Evolutionary conservation across 2,888 invertebrate genomes (phyloP).

Genomic region (Cephus pygmeus): DNA sequence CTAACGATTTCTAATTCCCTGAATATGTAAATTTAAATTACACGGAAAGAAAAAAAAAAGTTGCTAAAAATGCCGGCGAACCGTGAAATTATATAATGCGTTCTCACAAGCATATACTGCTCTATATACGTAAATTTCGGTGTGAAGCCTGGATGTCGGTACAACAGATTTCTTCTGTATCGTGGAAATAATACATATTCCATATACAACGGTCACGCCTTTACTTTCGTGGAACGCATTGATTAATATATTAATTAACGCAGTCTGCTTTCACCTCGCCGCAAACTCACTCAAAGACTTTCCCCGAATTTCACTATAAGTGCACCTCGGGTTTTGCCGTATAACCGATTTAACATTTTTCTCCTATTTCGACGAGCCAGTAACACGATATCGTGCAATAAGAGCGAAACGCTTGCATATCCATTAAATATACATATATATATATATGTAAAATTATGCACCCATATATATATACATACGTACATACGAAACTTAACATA

Average conservation of each 20-base stretch:
- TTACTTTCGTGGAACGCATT: conserved; percentile 3
- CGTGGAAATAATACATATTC: not conserved
- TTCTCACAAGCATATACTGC: not conserved
- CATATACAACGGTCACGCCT: not conserved
- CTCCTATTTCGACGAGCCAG: not conserved
- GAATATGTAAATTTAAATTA: not conserved
- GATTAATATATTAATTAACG: conserved; percentile 36
- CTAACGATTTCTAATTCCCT: not conserved
- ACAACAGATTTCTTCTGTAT: not conserved
- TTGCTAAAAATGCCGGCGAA: conserved; percentile 4
- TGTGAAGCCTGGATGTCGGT: not conserved
- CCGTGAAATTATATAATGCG: conserved; percentile 28
- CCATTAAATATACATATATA: not conserved
- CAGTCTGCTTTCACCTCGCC: conserved; percentile 31
- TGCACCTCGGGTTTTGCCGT: conserved; percentile 8
- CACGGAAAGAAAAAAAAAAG: not conserved
- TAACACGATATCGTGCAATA: not conserved
- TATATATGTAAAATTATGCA: not conserved
- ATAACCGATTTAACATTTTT: not conserved
- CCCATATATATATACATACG: not conserved
- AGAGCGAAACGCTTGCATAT: not conserved
- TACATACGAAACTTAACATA: not conserved
- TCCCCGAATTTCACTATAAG: conserved; percentile 30
- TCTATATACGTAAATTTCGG: not conserved
- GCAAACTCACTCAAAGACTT: conserved; percentile 12